Evolutionary conservation across 2,113 vertebrate species (phyloP), one percentile per base, ranked within the genome.

Genomic region (Thymallus thymallus): DNA sequence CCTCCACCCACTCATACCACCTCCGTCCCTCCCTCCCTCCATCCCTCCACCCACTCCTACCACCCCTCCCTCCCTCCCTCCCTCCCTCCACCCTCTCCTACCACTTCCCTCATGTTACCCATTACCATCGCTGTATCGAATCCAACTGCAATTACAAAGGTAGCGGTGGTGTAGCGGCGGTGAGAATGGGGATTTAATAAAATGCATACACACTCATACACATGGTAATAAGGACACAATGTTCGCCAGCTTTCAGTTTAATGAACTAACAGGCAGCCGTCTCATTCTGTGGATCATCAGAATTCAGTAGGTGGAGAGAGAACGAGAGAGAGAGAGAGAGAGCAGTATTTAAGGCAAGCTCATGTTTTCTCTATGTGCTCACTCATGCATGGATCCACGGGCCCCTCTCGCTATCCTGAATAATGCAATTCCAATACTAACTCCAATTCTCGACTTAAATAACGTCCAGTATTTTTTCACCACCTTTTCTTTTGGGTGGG

Each of bases 381-480:
- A 76, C 68, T 85, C 81, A 81, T 72, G 82, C 82, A 78, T 74
- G 72, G 60, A 70, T 79, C 82, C 79, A 72, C 70, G 18, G 68
- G 29, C 74, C 70, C 74, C 70, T 74, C 72, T 68, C 35, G 76
- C 83, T 69, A 73, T 76, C 72, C 80, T 87, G 75, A 87, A 88
- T 87, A 86, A 88, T 87, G 80, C 87, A 89, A 88, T 82, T 88
- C 78, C 82, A 90, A 89, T 89, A 89, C 82, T 68, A 80, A 67
- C 70, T 83, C 76, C 81, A 83, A 78, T 86, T 82, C 73, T 77
- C 58, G 66, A 68, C 81, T 83, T 81, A 80, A 86, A 86, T 78
- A 87, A 83, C 82, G 80, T 82, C 69, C 75, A 78, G 76, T 78
- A 63, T 84, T 83, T 82, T 76, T 60, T 74, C 81, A 81, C 85